These are phyloP conservation scores for Polypedilum vanderplanki DNA, from an alignment of 1,140 invertebrate genomes.

Conservation along the genomic window DNA sequence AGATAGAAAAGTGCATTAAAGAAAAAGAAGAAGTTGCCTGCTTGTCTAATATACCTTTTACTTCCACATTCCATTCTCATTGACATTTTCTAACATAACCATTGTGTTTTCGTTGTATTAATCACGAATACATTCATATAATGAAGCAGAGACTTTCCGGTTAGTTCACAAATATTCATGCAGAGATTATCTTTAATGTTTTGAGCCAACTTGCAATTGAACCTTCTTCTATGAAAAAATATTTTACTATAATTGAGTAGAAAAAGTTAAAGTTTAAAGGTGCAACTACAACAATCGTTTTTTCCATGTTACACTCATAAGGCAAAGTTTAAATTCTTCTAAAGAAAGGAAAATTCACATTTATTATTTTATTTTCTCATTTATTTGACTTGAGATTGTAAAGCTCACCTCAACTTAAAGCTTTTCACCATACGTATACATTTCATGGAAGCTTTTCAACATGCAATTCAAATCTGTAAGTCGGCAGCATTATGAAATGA, in stretches of 20 bases:
- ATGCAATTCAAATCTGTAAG: too few species aligned
- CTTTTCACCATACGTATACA: slow-evolving; percentile 2
- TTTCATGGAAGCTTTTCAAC: neutral
- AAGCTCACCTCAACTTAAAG: neutral
- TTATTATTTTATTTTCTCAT: neutral
- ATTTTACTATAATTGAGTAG: too few species aligned
- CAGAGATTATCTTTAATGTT: neutral
- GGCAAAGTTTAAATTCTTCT: neutral
- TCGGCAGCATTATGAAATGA: neutral
- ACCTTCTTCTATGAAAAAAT: too few species aligned
- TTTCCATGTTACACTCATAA: too few species aligned
- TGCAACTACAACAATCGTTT: too few species aligned
- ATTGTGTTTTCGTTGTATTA: neutral
- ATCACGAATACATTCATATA: neutral
- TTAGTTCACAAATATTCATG: neutral
- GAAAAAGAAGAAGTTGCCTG: slow-evolving; percentile 5
- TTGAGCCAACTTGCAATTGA: too few species aligned
- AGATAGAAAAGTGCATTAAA: neutral
- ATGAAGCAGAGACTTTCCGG: neutral
- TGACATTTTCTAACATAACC: neutral
- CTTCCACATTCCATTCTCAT: slow-evolving; percentile 17
- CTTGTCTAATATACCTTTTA: slow-evolving; percentile 18
- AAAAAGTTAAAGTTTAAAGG: too few species aligned
- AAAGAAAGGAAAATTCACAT: neutral
- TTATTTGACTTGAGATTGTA: too few species aligned